These are phyloP conservation scores for Choristoneura fumiferana DNA, from an alignment of 1,140 invertebrate species.

Conservation along the genomic window DNA sequence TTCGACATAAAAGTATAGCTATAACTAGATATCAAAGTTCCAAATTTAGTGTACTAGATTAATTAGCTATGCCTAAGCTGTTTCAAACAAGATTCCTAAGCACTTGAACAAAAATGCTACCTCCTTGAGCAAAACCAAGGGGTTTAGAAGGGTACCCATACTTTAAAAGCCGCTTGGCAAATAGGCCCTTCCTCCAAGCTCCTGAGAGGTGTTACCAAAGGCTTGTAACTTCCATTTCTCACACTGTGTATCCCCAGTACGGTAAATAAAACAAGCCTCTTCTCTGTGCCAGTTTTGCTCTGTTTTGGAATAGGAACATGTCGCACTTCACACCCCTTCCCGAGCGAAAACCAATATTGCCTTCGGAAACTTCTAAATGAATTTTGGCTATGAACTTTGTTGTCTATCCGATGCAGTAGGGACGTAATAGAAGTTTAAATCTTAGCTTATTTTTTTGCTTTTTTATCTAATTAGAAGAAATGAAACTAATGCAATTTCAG, in stretches of 20 bases:
- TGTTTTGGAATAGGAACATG: constrained; percentile 16
- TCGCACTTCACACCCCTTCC: constrained; percentile 16
- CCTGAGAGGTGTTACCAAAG: not conserved
- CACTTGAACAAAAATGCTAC: too few relatives aligned
- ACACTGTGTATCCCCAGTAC: too few relatives aligned
- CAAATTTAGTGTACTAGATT: too few relatives aligned
- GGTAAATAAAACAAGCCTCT: constrained; percentile 12
- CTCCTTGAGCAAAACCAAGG: too few relatives aligned
- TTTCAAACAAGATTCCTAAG: too few relatives aligned
- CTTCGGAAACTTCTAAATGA: constrained; percentile 34
- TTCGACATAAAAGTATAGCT: too few relatives aligned
- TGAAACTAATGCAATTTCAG: too few relatives aligned
- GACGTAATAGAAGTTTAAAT: not conserved
- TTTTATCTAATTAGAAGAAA: too few relatives aligned
- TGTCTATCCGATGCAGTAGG: constrained; percentile 1
- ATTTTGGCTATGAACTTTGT: constrained; percentile 33
- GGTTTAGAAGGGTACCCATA: too few relatives aligned
- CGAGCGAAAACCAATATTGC: constrained; percentile 33
- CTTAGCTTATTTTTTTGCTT: not conserved
- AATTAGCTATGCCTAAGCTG: too few relatives aligned
- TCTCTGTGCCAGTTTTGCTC: not conserved
- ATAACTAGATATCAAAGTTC: too few relatives aligned
- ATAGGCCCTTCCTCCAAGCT: not conserved
- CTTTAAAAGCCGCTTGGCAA: not conserved
- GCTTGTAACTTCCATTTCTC: not conserved